phyloP scores from a whole-genome alignment of 2,888 invertebrate genomes.

The Drosophila lacicola region DNA sequence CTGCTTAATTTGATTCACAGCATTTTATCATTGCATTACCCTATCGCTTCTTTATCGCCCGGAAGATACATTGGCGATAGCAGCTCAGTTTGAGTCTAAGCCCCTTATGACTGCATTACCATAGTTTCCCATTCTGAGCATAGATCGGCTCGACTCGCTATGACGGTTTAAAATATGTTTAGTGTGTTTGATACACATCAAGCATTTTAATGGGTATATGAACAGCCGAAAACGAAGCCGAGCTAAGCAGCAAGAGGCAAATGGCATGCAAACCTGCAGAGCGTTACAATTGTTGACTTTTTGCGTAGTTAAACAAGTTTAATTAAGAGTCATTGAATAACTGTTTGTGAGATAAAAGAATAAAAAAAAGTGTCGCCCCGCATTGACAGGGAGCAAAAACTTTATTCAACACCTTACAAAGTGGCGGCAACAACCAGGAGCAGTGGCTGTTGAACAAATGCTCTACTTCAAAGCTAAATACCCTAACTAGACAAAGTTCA shows the following conservation, averaged over 20 bases:
- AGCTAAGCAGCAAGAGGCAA: conserved; percentile 1
- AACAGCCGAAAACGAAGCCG: conserved; percentile 18
- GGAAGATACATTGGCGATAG: not conserved
- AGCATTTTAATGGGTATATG: not conserved
- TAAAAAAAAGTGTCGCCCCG: not conserved
- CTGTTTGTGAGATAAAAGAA: conserved; percentile 1
- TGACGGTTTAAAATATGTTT: not conserved
- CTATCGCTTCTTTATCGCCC: not conserved
- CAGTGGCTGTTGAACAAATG: conserved; percentile 41
- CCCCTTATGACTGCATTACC: too few relatives aligned
- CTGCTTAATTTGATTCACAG: too few relatives aligned
- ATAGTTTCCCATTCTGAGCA: too few relatives aligned
- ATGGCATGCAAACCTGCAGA: conserved; percentile 2
- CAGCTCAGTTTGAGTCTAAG: not conserved
- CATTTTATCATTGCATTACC: too few relatives aligned
- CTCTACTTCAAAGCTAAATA: conserved; percentile 7
- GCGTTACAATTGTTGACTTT: conserved; percentile 60
- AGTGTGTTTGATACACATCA: not conserved
- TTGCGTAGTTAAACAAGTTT: conserved; percentile 64
- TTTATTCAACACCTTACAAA: conserved; percentile 46
- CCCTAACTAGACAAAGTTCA: conserved; percentile 33
- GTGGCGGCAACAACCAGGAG: conserved; percentile 19
- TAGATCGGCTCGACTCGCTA: not conserved
- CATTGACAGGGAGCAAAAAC: conserved; percentile 16
- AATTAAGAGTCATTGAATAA: conserved; percentile 67